Percentiles rank a stretch among this genome's conserved stretches.
Conservation (phyloP, 2,797 vertebrate genomes). For the Chrysocyon brachyurus region DNA sequence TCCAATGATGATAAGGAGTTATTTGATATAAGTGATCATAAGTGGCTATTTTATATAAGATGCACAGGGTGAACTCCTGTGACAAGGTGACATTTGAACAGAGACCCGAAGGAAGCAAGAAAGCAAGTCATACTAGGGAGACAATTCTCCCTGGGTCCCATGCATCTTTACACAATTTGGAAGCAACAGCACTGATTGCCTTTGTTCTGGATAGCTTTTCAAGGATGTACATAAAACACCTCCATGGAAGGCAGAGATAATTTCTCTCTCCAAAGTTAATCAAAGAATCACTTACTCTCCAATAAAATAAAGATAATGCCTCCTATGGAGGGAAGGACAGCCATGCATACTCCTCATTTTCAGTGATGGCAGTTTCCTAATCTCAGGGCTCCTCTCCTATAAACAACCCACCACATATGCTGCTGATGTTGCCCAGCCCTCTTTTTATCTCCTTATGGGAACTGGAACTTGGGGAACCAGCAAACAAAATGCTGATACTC, state of each 20-base stretch:
- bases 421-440: neutral
- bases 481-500: slow-evolving; percentile 48
- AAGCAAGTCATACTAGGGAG: slow-evolving; percentile 37
- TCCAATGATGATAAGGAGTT: slow-evolving; percentile 22
- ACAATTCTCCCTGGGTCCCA: neutral
- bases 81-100: slow-evolving; percentile 60
- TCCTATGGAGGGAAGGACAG: slow-evolving; percentile 4
- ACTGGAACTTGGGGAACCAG: neutral
- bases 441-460: neutral
- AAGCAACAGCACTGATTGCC: slow-evolving; percentile 15
- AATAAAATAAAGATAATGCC: neutral
- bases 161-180: slow-evolving; percentile 50
- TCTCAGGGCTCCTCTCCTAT: neutral
- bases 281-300: neutral
- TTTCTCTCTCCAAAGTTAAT: slow-evolving; percentile 30
- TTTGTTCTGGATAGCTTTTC: slow-evolving; percentile 37
- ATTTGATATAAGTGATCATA: slow-evolving; percentile 13
- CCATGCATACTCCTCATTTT: neutral
- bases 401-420: neutral
- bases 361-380: slow-evolving; percentile 2
- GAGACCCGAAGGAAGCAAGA: slow-evolving; percentile 42
- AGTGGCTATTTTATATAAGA: slow-evolving; percentile 33
- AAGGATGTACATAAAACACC: slow-evolving; percentile 20
- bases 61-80: neutral
- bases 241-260: slow-evolving; percentile 30